These are phyloP conservation scores for Leistus spinibarbis DNA, from an alignment of 2,888 invertebrate species.

Conservation along the genomic window DNA sequence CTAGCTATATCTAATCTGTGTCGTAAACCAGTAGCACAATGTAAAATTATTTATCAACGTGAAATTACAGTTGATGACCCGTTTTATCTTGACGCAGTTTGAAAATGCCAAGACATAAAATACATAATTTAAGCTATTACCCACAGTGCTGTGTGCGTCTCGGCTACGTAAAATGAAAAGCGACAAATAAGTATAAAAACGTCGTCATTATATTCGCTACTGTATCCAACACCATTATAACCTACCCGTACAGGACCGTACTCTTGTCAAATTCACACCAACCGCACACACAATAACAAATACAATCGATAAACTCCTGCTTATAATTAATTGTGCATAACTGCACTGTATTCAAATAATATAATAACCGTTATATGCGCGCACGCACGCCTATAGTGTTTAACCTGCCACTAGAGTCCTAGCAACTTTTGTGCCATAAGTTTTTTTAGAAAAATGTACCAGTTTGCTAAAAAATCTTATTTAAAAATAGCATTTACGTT, in stretches of 20 bases:
- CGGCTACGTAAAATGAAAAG: conserved; percentile 19
- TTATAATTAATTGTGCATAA: too few species aligned
- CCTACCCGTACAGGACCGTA: conserved; percentile 15
- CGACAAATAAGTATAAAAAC: conserved; percentile 31
- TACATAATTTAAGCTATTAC: conserved; percentile 39
- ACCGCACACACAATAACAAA: too few species aligned
- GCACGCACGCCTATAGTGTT: too few species aligned
- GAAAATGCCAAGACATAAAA: conserved; percentile 29
- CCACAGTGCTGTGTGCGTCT: conserved; percentile 17
- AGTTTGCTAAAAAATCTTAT: too few species aligned
- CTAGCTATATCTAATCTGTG: conserved; percentile 15
- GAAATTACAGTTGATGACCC: conserved; percentile 37
- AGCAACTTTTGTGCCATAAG: too few species aligned
- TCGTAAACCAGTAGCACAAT: conserved; percentile 36
- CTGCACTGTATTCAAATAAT: too few species aligned
- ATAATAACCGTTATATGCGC: too few species aligned
- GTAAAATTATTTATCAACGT: conserved; percentile 38
- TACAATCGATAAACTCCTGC: too few species aligned
- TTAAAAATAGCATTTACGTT: too few species aligned
- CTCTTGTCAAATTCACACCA: too few species aligned
- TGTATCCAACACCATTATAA: conserved; percentile 36
- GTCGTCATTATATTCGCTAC: conserved; percentile 35
- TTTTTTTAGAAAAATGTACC: too few species aligned
- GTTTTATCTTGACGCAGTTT: conserved; percentile 39
- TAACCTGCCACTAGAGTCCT: too few species aligned